These are phyloP conservation scores for Trichacis sp. DNA, from an alignment of 2,888 invertebrate genomes.

Conservation along the genomic window DNA sequence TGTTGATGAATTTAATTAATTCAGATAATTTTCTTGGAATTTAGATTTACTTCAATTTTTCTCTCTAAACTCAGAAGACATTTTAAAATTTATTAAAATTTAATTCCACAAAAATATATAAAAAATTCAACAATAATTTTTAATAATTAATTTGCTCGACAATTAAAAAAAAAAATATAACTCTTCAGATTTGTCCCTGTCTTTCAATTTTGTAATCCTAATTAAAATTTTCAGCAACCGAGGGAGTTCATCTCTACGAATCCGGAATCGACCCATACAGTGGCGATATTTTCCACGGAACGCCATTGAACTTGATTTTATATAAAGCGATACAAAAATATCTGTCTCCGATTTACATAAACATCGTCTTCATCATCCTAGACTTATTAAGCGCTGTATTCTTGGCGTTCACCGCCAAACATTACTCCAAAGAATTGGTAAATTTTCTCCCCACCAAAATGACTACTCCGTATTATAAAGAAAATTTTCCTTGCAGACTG, in stretches of 20 bases:
- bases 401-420: slow-evolving; percentile 78
- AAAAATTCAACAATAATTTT: no score
- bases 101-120: no score
- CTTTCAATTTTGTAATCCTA: no score
- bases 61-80: no score
- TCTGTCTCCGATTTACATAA: slow-evolving; percentile 51
- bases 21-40: no score
- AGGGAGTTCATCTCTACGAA: slow-evolving; percentile 85
- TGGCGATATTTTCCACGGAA: slow-evolving; percentile 93
- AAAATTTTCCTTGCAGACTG: slow-evolving; percentile 55
- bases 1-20: no score
- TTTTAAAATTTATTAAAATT: slow-evolving; percentile 9
- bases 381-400: slow-evolving; percentile 85
- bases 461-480: no score
- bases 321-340: slow-evolving; percentile 73
- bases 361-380: slow-evolving; percentile 76
- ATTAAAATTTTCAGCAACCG: slow-evolving; percentile 80
- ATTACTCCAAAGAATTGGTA: slow-evolving; percentile 76
- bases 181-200: no score
- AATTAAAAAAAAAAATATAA: no score
- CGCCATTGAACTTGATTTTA: slow-evolving; percentile 80
- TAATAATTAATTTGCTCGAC: no score
- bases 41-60: no score
- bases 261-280: slow-evolving; percentile 87
- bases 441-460: slow-evolving; percentile 26